These are phyloP conservation scores for Nanger granti DNA, from an alignment of 2,113 vertebrate species.

Conservation along the genomic window DNA sequence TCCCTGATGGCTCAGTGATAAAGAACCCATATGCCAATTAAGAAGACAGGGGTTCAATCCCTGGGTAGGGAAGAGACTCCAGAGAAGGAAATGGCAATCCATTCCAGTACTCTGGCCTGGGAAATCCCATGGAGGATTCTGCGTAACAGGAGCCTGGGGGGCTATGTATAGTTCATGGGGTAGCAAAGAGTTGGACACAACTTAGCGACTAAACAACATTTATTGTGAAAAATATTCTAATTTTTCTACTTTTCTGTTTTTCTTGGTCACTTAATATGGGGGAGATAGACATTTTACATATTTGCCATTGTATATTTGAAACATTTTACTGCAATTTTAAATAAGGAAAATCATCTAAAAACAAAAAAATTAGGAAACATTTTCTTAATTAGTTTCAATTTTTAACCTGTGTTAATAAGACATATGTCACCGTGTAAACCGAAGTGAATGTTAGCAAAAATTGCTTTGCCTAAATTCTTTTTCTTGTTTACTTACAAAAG, in stretches of 20 bases:
- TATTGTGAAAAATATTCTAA: neutral
- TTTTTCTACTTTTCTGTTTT: neutral
- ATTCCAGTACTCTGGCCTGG: neutral
- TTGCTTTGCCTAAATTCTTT: constrained; percentile 14
- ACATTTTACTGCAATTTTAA: constrained; percentile 14
- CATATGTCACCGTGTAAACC: neutral
- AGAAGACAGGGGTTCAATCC: fast-evolving
- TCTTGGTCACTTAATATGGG: neutral
- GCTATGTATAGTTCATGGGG: neutral
- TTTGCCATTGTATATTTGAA: neutral
- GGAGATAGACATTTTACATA: neutral
- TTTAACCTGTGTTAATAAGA: neutral
- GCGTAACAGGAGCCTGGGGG: neutral
- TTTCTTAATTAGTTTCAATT: neutral
- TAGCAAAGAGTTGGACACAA: neutral
- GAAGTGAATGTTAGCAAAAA: neutral
- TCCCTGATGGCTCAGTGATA: neutral
- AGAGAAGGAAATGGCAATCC: neutral
- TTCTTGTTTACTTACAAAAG: constrained; percentile 65
- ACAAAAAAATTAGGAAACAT: neutral
- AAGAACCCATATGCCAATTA: neutral
- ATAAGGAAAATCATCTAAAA: neutral
- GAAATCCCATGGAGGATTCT: neutral
- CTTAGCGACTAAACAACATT: neutral
- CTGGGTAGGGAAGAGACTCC: neutral